phyloP scores from a whole-genome alignment of 2,888 invertebrate species.

The Leptopilina myrica region DNA sequence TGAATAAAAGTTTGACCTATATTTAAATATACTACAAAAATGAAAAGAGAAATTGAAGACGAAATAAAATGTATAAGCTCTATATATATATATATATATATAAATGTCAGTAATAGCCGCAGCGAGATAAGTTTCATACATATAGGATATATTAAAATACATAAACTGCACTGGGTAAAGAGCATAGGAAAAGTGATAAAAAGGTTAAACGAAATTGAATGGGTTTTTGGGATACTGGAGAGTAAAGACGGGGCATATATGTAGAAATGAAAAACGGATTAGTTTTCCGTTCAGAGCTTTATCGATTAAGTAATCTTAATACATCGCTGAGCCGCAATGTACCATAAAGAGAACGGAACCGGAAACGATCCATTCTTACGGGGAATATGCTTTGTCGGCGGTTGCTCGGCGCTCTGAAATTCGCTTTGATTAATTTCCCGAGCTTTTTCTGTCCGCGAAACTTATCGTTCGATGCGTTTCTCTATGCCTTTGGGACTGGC shows the following conservation, averaged over 20 bases:
- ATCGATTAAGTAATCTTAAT: constrained; percentile 78
- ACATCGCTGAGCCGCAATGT: constrained; percentile 77
- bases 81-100: too few relatives aligned
- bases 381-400: constrained; percentile 76
- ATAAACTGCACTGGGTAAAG: background rate
- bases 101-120: too few relatives aligned
- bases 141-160: too few relatives aligned
- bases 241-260: constrained; percentile 30
- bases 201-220: constrained; percentile 20
- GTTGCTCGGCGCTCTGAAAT: constrained; percentile 69
- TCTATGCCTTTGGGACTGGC: constrained; percentile 48
- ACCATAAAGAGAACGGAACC: constrained; percentile 77
- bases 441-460: constrained; percentile 59
- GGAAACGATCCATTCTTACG: constrained; percentile 77
- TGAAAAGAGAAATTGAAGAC: too few relatives aligned
- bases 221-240: constrained; percentile 30
- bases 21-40: too few relatives aligned
- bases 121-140: too few relatives aligned
- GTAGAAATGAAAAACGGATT: constrained; percentile 69
- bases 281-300: constrained; percentile 70
- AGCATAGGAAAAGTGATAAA: background rate
- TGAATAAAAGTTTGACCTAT: too few relatives aligned
- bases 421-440: constrained; percentile 75
- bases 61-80: too few relatives aligned
- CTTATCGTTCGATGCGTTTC: constrained; percentile 53